Evolutionary conservation across 2,113 vertebrate genomes (phyloP).

Genomic region (Eclectus roratus): DNA sequence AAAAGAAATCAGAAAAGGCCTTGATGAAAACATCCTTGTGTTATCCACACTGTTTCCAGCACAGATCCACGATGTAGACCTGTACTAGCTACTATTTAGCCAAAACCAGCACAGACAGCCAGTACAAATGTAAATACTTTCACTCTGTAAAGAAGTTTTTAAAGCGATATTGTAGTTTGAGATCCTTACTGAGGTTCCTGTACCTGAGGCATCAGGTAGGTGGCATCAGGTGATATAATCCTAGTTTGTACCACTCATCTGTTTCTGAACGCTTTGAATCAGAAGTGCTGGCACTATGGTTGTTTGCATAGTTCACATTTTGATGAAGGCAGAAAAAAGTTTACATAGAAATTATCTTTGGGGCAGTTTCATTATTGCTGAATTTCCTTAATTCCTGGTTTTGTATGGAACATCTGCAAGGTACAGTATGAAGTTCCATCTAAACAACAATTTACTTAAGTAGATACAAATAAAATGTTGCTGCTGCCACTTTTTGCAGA

Average conservation of each 20-base stretch:
- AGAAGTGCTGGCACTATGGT: not conserved
- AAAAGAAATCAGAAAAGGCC: not conserved
- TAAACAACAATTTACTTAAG: not conserved
- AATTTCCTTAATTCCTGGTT: not conserved
- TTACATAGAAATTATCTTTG: not conserved
- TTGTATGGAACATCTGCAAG: not conserved
- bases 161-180: not conserved
- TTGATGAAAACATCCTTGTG: rapidly evolving
- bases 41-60: not conserved
- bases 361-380: not conserved
- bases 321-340: not conserved
- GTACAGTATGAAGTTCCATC: not conserved
- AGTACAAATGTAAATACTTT: not conserved
- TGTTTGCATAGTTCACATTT: not conserved
- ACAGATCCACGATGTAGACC: not conserved
- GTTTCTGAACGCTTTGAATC: not conserved
- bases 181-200: not conserved
- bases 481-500: not conserved
- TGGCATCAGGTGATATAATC: not conserved
- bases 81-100: rapidly evolving
- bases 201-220: not conserved
- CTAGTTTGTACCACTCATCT: not conserved
- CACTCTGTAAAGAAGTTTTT: not conserved
- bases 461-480: not conserved
- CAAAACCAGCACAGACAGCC: not conserved